Evolutionary conservation across 23 tunicate species (phyloP).

Genomic region (Corella eumyota): DNA sequence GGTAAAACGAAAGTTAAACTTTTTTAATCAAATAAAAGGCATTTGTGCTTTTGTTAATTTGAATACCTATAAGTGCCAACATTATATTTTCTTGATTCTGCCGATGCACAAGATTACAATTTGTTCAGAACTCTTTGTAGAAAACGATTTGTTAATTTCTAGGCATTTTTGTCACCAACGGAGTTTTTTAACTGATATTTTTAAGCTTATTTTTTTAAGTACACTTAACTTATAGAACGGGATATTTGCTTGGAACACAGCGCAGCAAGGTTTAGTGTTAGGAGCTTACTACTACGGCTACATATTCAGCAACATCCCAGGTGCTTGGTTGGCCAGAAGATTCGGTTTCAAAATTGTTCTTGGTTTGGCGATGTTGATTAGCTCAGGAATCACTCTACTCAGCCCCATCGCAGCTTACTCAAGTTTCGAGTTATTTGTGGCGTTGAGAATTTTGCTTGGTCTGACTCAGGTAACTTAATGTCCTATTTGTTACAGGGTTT

Average conservation of each 20-base stretch:
- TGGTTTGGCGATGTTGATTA: conserved; percentile 57
- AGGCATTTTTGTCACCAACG: no score
- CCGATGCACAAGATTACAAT: no score
- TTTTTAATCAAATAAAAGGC: neutral
- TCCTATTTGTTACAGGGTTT: no score
- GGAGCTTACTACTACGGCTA: conserved; percentile 75
- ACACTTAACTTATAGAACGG: no score
- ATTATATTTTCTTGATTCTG: no score
- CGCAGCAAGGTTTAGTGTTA: conserved; percentile 27
- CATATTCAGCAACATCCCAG: conserved; percentile 60
- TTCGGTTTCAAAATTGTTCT: conserved; percentile 51
- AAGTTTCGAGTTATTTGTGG: conserved; percentile 52
- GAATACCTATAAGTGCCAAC: no score
- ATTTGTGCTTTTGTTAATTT: no score
- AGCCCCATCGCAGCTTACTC: conserved; percentile 49
- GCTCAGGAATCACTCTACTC: conserved; percentile 34
- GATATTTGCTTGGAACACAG: conserved; percentile 33
- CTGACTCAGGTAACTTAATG: conserved; percentile 41
- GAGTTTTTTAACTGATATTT: no score
- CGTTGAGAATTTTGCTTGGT: conserved; percentile 59
- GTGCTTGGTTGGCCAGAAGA: conserved; percentile 69
- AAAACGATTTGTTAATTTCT: no score
- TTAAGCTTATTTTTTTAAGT: no score
- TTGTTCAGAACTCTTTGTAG: no score
- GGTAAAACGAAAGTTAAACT: neutral